A percentile compares a stretch with the other conserved stretches of the same genome.
Conservation (phyloP, 2,113 vertebrate species). For the Tragelaphus imberbis region DNA sequence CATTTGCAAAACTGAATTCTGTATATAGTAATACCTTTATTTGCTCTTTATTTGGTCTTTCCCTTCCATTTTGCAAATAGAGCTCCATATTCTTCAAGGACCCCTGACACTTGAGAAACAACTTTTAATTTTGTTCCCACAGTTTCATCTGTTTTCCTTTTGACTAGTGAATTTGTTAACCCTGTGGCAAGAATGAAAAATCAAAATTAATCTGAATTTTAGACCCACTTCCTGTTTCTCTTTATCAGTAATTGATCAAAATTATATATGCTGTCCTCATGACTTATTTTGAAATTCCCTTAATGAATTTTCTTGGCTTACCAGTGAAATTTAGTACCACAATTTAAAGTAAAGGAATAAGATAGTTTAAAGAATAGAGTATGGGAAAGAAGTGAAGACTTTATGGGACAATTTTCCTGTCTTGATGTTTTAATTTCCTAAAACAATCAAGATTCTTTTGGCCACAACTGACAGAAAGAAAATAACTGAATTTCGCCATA, state of each 20-base stretch:
- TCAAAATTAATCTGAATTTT: background rate
- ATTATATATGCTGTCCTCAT: background rate
- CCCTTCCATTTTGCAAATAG: background rate
- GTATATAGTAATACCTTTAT: background rate
- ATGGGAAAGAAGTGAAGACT: background rate
- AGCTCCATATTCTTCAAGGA: background rate
- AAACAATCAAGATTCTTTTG: background rate
- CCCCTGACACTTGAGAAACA: background rate
- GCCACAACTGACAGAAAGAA: background rate
- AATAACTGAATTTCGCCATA: background rate
- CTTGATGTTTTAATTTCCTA: background rate
- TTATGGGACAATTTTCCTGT: background rate
- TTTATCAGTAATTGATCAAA: background rate
- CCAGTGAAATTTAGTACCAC: background rate
- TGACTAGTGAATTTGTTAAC: background rate
- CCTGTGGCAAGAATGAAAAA: background rate
- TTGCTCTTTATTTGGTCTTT: background rate
- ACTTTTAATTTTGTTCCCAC: background rate
- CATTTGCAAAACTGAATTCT: background rate
- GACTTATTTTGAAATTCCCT: background rate
- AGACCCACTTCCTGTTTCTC: background rate
- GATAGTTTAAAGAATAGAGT: background rate
- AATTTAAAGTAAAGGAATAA: background rate
- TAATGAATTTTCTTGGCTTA: slow-evolving; percentile 10
- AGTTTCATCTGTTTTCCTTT: background rate